phyloP scores from a whole-genome alignment of 2,113 vertebrate genomes.

The Dunckerocampus dactyliophorus region DNA sequence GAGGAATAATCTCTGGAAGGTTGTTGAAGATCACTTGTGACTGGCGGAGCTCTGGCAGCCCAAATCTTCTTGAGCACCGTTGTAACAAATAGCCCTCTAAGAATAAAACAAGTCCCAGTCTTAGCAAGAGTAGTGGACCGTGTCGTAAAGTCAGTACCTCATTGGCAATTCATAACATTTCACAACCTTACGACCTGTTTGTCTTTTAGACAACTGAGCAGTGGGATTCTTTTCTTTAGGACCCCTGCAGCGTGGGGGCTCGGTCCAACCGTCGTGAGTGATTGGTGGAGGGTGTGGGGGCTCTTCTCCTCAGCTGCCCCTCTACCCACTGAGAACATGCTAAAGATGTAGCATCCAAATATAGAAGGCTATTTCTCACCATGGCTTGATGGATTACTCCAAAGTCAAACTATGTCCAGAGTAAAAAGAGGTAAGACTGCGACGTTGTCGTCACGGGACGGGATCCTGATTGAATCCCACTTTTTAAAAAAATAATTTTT shows the following conservation, averaged over 20 bases:
- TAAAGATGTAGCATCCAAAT: slow-evolving; percentile 77
- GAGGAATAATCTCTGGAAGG: too few species aligned
- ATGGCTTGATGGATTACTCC: slow-evolving; percentile 82
- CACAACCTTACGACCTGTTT: slow-evolving; percentile 90
- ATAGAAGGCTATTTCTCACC: slow-evolving; percentile 95
- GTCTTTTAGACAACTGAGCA: slow-evolving; percentile 89
- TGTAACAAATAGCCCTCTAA: slow-evolving; percentile 12
- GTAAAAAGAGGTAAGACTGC: slow-evolving; percentile 78
- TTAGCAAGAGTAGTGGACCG: slow-evolving; percentile 14
- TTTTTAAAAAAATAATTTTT: too few species aligned
- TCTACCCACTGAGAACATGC: slow-evolving; percentile 59
- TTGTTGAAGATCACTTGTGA: too few species aligned
- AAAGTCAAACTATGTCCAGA: slow-evolving; percentile 83
- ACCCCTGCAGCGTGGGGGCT: slow-evolving; percentile 85
- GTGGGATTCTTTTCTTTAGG: slow-evolving; percentile 88
- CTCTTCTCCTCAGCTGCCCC: slow-evolving; percentile 84
- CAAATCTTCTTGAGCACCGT: too few species aligned
- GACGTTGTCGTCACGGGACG: slow-evolving; percentile 14
- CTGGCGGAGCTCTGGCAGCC: too few species aligned
- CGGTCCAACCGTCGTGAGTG: slow-evolving; percentile 82
- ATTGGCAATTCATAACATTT: slow-evolving; percentile 92
- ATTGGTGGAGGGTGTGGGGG: slow-evolving; percentile 70
- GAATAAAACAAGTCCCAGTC: slow-evolving; percentile 10
- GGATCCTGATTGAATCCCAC: too few species aligned
- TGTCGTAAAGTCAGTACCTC: slow-evolving; percentile 77